These are phyloP conservation scores for Philotrypesis tridentata DNA, from an alignment of 1,140 invertebrate genomes.

Conservation along the genomic window DNA sequence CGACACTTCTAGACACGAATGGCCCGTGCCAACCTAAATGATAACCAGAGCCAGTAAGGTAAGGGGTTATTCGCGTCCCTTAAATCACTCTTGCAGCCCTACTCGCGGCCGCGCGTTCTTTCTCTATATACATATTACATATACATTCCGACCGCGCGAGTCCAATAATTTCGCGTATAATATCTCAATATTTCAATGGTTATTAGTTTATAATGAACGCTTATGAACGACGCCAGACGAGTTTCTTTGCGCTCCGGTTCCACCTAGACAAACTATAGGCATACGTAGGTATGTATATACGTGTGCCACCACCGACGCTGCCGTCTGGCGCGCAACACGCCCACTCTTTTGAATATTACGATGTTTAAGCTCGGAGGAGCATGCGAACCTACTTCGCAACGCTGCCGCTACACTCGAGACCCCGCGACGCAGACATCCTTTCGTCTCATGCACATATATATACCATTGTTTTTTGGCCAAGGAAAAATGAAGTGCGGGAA, in stretches of 20 bases:
- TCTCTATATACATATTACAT: no score
- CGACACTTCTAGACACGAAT: slow-evolving; percentile 42
- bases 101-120: slow-evolving; percentile 59
- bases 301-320: neutral
- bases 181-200: slow-evolving; percentile 74
- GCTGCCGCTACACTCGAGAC: neutral
- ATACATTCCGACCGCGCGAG: slow-evolving; percentile 60
- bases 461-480: neutral
- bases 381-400: slow-evolving; percentile 60
- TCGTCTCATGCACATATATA: neutral
- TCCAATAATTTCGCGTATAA: slow-evolving; percentile 62
- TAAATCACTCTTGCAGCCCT: slow-evolving; percentile 63
- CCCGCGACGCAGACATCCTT: neutral
- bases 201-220: slow-evolving; percentile 73
- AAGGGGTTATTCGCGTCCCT: slow-evolving; percentile 52
- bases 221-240: slow-evolving; percentile 53
- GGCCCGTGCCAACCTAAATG: neutral
- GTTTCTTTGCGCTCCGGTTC: neutral
- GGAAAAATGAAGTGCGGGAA: neutral
- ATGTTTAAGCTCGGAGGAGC: slow-evolving; percentile 69
- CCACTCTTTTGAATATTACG: slow-evolving; percentile 73
- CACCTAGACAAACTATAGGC: neutral
- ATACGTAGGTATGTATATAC: neutral
- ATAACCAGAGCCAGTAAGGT: neutral
- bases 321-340: slow-evolving; percentile 59